phyloP scores from a whole-genome alignment of 2,113 vertebrate genomes.

The Megaptera novaeangliae region DNA sequence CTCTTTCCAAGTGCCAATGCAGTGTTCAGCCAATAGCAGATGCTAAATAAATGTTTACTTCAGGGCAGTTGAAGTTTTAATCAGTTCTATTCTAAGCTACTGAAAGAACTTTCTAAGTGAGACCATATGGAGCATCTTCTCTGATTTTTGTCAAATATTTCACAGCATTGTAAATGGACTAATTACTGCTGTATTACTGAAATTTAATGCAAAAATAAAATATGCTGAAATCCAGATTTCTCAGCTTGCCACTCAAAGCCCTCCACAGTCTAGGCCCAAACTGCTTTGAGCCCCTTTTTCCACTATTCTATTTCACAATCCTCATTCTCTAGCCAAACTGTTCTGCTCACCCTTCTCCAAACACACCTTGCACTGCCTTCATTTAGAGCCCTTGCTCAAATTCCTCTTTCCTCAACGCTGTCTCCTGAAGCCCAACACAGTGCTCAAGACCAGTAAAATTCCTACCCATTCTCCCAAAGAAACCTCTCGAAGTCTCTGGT shows the following conservation, averaged over 20 bases:
- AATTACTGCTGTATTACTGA: not conserved
- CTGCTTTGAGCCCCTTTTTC: not conserved
- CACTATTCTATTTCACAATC: not conserved
- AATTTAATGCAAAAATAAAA: slow-evolving; percentile 37
- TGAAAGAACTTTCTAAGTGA: slow-evolving; percentile 21
- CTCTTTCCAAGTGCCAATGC: not conserved
- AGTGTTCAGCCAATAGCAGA: not conserved
- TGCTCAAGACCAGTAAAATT: not conserved
- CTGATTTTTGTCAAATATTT: slow-evolving; percentile 25
- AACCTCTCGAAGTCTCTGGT: not conserved
- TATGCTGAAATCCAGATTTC: not conserved
- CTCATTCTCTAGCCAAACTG: not conserved
- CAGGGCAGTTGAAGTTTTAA: not conserved
- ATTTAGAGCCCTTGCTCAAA: not conserved
- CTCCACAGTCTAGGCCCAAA: not conserved
- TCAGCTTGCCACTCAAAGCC: not conserved
- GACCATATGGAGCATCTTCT: not conserved
- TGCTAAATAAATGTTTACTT: not conserved
- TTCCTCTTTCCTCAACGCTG: not conserved
- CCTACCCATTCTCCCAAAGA: not conserved
- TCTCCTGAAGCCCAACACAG: not conserved
- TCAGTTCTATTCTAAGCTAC: slow-evolving; percentile 17
- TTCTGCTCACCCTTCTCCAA: not conserved
- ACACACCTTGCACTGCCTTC: not conserved
- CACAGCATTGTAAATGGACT: not conserved